Conservation (phyloP, 2,797 vertebrate species). For the Halcyon chelicuti region DNA sequence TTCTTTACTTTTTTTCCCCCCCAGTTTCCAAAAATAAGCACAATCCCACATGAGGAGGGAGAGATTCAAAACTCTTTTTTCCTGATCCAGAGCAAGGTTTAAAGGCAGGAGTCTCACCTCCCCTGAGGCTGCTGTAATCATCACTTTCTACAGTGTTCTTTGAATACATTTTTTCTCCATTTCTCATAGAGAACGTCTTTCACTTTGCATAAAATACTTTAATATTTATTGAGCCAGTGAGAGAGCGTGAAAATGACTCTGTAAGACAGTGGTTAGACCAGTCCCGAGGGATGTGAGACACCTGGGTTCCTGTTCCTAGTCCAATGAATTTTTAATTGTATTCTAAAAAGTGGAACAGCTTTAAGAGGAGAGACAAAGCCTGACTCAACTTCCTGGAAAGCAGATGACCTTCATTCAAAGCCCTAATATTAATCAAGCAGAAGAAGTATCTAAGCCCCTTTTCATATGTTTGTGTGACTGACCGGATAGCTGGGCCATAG, state of each 20-base stretch:
- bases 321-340: constrained; percentile 61
- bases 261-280: background rate
- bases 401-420: background rate
- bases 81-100: background rate
- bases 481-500: background rate
- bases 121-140: background rate
- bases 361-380: constrained; percentile 27
- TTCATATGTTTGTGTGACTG: background rate
- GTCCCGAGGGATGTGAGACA: constrained; percentile 24
- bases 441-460: background rate
- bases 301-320: constrained; percentile 13
- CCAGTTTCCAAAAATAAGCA: background rate
- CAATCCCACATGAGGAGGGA: background rate
- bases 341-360: constrained; percentile 45
- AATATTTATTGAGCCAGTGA: constrained; percentile 32
- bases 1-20: background rate
- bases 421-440: background rate
- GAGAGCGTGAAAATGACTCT: background rate
- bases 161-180: background rate
- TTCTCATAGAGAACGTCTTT: background rate
- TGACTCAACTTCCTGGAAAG: background rate
- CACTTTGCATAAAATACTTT: constrained; percentile 8
- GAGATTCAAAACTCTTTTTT: background rate
- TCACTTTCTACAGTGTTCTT: background rate
- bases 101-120: background rate